These are phyloP conservation scores for Corbicula japonica DNA, from an alignment of 2,888 invertebrate genomes.

Conservation along the genomic window DNA sequence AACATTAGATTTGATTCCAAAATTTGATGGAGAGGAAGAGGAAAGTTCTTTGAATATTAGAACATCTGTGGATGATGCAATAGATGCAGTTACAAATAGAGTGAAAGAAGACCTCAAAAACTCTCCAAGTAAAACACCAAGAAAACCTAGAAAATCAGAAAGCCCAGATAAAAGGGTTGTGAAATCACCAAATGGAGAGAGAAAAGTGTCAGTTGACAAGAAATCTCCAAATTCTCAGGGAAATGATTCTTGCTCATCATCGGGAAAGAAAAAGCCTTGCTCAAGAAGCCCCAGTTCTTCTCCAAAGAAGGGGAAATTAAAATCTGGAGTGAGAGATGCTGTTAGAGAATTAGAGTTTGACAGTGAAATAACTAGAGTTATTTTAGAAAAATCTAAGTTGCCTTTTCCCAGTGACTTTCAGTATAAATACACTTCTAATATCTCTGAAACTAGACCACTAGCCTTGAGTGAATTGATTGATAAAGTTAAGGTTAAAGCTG, in stretches of 20 bases:
- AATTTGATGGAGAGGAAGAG: too few species aligned
- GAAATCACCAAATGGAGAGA: constrained; percentile 1
- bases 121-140: too few species aligned
- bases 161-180: constrained; percentile 3
- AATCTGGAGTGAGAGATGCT: not conserved
- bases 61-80: constrained; percentile 8
- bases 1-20: too few species aligned
- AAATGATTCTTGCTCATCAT: constrained; percentile 4
- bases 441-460: not conserved
- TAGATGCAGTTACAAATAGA: constrained; percentile 7
- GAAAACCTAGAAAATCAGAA: constrained; percentile 2
- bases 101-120: constrained; percentile 12
- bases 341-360: constrained; percentile 38
- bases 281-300: constrained; percentile 14
- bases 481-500: constrained; percentile 53
- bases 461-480: constrained; percentile 47
- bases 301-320: constrained; percentile 27
- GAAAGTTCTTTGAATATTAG: not conserved
- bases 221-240: constrained; percentile 22
- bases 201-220: not conserved
- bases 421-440: constrained; percentile 42
- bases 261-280: constrained; percentile 10
- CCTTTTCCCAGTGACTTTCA: constrained; percentile 43
- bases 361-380: constrained; percentile 18
- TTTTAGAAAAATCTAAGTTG: constrained; percentile 25